phyloP scores from a whole-genome alignment of 2,113 vertebrate genomes.

The Rana temporaria region DNA sequence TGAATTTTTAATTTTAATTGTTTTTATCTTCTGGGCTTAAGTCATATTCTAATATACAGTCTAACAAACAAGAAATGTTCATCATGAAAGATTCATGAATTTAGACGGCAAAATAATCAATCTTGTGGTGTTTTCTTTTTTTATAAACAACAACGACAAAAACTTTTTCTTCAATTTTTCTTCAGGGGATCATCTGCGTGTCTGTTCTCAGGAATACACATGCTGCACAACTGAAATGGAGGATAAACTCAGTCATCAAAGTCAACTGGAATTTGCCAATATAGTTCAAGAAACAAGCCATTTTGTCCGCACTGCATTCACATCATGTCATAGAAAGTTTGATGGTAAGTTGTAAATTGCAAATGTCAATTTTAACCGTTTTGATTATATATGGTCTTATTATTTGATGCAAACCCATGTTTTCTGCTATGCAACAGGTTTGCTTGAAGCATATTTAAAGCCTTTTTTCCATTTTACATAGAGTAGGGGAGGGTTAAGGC shows the following conservation, averaged over 20 bases:
- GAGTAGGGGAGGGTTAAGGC: no score
- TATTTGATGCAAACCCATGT: no score
- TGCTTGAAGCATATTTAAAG: no score
- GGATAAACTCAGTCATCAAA: slow-evolving; percentile 86
- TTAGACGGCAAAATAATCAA: not conserved
- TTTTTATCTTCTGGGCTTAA: no score
- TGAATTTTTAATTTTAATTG: no score
- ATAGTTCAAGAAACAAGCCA: slow-evolving; percentile 88
- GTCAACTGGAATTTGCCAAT: slow-evolving; percentile 91
- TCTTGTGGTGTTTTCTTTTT: slow-evolving; percentile 3
- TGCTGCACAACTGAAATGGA: slow-evolving; percentile 96
- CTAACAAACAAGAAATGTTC: no score
- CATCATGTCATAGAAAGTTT: slow-evolving; percentile 91
- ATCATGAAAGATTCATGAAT: not conserved
- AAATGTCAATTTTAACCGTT: no score
- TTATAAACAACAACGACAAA: slow-evolving; percentile 4
- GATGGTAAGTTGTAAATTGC: slow-evolving; percentile 79
- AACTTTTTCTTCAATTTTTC: slow-evolving; percentile 52
- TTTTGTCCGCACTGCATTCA: slow-evolving; percentile 88
- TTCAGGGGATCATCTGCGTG: slow-evolving; percentile 87
- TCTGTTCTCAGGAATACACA: slow-evolving; percentile 89
- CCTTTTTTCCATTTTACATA: no score
- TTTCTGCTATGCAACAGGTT: no score
- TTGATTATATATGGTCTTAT: no score
- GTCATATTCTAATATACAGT: no score